A percentile compares a stretch with the other conserved stretches of the same genome.
Conservation (phyloP, 1,140 invertebrate species). For the Tetramorium alpestre region DNA sequence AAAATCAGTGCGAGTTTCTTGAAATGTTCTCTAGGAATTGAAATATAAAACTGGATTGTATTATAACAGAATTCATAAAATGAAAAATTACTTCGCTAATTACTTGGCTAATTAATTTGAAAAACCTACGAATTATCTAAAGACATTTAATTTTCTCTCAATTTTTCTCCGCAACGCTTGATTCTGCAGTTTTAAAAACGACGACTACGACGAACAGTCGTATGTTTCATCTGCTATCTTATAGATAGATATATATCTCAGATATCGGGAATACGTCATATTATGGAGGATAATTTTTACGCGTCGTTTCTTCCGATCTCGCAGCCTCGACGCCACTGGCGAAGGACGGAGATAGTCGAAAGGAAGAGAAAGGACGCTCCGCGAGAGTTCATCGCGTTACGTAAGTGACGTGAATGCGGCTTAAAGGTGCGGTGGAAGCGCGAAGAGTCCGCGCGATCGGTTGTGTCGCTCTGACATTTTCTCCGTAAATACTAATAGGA, state of each 20-base stretch:
- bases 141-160: background rate
- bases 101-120: background rate
- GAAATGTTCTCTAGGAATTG: no score
- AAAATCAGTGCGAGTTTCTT: no score
- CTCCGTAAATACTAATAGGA: conserved; percentile 80
- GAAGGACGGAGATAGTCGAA: conserved; percentile 56
- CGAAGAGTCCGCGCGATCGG: conserved; percentile 65
- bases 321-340: conserved; percentile 38
- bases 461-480: conserved; percentile 80
- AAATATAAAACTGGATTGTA: background rate
- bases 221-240: background rate
- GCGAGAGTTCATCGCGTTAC: conserved; percentile 57
- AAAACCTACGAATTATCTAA: background rate
- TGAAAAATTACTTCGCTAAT: background rate
- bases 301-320: conserved; percentile 16
- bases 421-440: conserved; percentile 61
- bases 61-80: background rate
- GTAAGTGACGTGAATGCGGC: conserved; percentile 57
- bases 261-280: no score
- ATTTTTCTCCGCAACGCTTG: background rate
- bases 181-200: conserved; percentile 5
- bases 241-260: background rate
- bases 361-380: conserved; percentile 57
- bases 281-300: background rate
- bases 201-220: background rate